These are phyloP conservation scores for Nipponacmea schrenckii DNA, from an alignment of 2,888 invertebrate genomes.

Conservation along the genomic window DNA sequence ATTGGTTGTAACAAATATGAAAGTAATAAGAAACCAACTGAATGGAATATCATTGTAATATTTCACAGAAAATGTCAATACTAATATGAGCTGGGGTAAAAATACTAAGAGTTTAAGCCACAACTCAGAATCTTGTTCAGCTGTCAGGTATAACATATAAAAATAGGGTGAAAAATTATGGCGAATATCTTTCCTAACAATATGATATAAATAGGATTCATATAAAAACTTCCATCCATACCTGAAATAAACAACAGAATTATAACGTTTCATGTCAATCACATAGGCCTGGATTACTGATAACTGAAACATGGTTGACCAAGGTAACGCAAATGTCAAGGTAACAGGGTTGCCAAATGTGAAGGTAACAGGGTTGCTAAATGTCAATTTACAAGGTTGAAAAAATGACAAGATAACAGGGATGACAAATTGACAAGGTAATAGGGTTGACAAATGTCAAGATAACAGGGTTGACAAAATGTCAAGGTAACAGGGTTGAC, in stretches of 20 bases:
- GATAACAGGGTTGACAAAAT: background rate
- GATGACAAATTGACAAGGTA: too few relatives aligned
- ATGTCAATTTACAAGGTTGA: background rate
- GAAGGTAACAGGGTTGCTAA: background rate
- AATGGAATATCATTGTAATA: conserved; percentile 78
- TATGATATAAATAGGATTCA: conserved; percentile 92
- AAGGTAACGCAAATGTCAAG: too few relatives aligned
- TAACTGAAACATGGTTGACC: background rate
- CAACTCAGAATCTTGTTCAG: conserved; percentile 41
- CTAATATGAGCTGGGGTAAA: conserved; percentile 76
- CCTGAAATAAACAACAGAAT: conserved; percentile 61
- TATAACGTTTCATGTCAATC: background rate
- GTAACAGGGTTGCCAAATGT: too few relatives aligned
- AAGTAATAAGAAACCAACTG: conserved; percentile 84
- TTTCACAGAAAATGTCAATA: conserved; percentile 50
- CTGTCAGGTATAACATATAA: conserved; percentile 84
- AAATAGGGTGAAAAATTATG: conserved; percentile 98
- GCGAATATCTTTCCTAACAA: conserved; percentile 84
- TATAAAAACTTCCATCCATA: conserved; percentile 90
- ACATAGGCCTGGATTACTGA: background rate
- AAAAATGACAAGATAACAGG: too few relatives aligned
- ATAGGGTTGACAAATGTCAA: background rate
- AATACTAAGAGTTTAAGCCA: conserved; percentile 75
- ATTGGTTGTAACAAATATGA: conserved; percentile 91
- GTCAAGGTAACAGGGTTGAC: too few relatives aligned